Evolutionary conservation across 2,888 invertebrate species (phyloP).

Genomic region (Gibbula magus): DNA sequence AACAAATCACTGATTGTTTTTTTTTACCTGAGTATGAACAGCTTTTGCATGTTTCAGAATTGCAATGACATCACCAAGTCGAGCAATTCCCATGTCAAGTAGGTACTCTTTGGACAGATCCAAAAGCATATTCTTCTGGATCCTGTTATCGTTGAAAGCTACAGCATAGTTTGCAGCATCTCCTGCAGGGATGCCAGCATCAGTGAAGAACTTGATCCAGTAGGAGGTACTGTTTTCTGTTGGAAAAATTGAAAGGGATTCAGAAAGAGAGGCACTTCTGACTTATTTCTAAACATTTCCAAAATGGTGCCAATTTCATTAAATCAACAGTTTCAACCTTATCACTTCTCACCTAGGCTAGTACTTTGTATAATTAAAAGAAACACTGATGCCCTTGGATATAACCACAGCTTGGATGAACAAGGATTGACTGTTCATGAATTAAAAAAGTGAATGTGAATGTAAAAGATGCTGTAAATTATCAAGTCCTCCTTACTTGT

Average conservation of each 20-base stretch:
- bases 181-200: constrained; percentile 87
- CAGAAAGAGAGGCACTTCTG: not conserved
- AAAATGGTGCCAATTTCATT: not conserved
- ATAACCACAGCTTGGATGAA: too few relatives aligned
- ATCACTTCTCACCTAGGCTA: too few relatives aligned
- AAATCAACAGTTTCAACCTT: not conserved
- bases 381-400: too few relatives aligned
- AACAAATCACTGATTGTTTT: not conserved
- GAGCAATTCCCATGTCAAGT: constrained; percentile 89
- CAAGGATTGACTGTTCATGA: too few relatives aligned
- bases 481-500: too few relatives aligned
- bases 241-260: not conserved
- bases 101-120: constrained; percentile 91
- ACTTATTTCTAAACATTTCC: not conserved
- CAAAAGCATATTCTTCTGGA: constrained; percentile 88
- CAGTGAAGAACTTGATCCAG: constrained; percentile 91
- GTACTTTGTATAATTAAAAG: too few relatives aligned
- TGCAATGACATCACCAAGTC: constrained; percentile 82
- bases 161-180: constrained; percentile 89
- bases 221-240: constrained; percentile 62
- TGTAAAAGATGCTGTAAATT: too few relatives aligned
- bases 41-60: constrained; percentile 81
- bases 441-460: too few relatives aligned
- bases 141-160: constrained; percentile 90
- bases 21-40: constrained; percentile 76